These are phyloP conservation scores for Atherinomorus stipes DNA, from an alignment of 2,113 vertebrate species.

Conservation along the genomic window DNA sequence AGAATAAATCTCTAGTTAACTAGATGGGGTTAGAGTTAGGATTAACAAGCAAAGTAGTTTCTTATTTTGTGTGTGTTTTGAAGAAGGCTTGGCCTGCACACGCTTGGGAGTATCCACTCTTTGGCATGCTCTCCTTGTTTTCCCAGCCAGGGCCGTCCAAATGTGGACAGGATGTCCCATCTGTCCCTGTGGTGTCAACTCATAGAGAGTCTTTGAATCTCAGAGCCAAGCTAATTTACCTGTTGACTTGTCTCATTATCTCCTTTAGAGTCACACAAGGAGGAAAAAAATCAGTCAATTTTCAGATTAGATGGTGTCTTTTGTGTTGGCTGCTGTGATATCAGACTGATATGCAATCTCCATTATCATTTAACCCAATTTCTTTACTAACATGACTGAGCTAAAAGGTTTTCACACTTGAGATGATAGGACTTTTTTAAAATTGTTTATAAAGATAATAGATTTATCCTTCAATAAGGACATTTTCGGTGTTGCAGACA, in stretches of 20 bases:
- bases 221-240: slow-evolving; percentile 32
- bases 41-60: background rate
- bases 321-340: background rate
- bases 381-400: background rate
- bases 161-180: slow-evolving; percentile 16
- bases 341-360: background rate
- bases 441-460: no score
- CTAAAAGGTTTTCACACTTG: background rate
- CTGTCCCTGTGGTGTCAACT: slow-evolving; percentile 47
- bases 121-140: slow-evolving; percentile 17
- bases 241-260: slow-evolving; percentile 32
- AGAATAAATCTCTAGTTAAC: background rate
- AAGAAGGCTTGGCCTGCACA: background rate
- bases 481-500: no score
- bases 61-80: background rate
- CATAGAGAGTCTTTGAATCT: slow-evolving; percentile 7
- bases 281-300: slow-evolving; percentile 6
- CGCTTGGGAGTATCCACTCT: slow-evolving; percentile 16
- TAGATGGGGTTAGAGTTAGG: background rate
- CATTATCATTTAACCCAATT: background rate
- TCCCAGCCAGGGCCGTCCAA: background rate
- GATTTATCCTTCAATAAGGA: no score
- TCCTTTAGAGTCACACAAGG: slow-evolving; percentile 16
- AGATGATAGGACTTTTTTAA: no score
- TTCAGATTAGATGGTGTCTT: slow-evolving; percentile 15